Conservation (phyloP, 2,113 vertebrate genomes). For the Pteronura brasiliensis region DNA sequence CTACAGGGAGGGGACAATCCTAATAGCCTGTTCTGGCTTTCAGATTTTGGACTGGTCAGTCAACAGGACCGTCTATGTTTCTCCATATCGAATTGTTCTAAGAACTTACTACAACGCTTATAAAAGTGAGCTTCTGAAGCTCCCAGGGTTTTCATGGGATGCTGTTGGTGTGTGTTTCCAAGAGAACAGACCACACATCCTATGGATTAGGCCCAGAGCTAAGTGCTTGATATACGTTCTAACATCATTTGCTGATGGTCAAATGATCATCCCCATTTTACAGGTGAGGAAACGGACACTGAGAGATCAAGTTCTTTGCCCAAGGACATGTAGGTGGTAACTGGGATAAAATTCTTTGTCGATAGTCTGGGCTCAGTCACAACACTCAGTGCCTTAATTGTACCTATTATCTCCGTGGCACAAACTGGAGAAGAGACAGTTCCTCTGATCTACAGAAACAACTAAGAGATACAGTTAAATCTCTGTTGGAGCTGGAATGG, state of each 20-base stretch:
- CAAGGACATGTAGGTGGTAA: background rate
- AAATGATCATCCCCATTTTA: background rate
- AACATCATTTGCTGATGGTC: background rate
- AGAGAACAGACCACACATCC: background rate
- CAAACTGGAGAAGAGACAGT: background rate
- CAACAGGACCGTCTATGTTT: background rate
- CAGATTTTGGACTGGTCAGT: background rate
- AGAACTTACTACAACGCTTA: background rate
- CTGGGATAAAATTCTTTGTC: background rate
- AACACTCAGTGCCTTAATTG: background rate
- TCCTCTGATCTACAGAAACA: background rate
- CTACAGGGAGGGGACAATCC: background rate
- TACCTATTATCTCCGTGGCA: background rate
- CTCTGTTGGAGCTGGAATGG: background rate
- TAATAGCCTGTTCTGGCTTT: background rate
- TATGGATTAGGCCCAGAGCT: background rate
- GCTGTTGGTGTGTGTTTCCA: background rate
- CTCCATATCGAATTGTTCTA: background rate
- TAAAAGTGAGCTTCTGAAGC: background rate
- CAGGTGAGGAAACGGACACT: background rate
- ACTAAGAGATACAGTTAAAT: background rate
- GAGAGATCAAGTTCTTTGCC: background rate
- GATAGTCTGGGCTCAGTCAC: background rate
- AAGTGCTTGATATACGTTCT: background rate
- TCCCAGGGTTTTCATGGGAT: background rate